Conservation (phyloP, 2,888 invertebrate species). For the Philaethria dido region DNA sequence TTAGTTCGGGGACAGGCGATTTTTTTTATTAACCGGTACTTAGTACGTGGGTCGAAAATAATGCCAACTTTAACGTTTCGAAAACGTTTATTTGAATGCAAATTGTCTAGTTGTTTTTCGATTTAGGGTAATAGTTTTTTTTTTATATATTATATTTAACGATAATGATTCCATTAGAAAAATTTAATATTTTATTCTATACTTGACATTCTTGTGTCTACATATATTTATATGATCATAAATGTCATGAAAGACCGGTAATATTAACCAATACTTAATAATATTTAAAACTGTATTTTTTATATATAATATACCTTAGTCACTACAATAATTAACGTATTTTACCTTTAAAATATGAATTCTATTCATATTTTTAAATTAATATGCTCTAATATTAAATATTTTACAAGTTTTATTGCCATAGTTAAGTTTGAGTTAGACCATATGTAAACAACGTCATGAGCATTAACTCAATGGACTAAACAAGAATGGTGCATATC, state of each 20-base stretch:
- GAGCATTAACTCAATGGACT: constrained; percentile 31
- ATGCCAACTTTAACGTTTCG: constrained; percentile 46
- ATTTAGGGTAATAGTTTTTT: not conserved
- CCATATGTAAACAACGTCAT: too few relatives aligned
- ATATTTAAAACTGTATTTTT: too few relatives aligned
- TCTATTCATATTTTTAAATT: too few relatives aligned
- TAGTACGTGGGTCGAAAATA: constrained; percentile 64
- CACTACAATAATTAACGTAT: too few relatives aligned
- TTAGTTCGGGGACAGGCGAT: constrained; percentile 64
- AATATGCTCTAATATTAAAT: too few relatives aligned
- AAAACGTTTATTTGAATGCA: constrained; percentile 51
- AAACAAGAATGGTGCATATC: constrained; percentile 53
- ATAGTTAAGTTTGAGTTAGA: too few relatives aligned
- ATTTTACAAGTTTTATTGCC: too few relatives aligned
- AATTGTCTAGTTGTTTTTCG: constrained; percentile 36
- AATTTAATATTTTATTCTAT: not conserved
- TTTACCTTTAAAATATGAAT: too few relatives aligned
- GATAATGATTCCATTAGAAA: not conserved
- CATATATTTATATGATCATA: too few relatives aligned
- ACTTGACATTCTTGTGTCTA: not conserved
- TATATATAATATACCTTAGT: too few relatives aligned
- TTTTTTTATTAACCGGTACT: constrained; percentile 59
- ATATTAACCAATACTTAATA: too few relatives aligned
- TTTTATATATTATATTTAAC: not conserved
- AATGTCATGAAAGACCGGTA: too few relatives aligned